phyloP scores from a whole-genome alignment of 2,113 vertebrate genomes.

The Turdus rufiventris region DNA sequence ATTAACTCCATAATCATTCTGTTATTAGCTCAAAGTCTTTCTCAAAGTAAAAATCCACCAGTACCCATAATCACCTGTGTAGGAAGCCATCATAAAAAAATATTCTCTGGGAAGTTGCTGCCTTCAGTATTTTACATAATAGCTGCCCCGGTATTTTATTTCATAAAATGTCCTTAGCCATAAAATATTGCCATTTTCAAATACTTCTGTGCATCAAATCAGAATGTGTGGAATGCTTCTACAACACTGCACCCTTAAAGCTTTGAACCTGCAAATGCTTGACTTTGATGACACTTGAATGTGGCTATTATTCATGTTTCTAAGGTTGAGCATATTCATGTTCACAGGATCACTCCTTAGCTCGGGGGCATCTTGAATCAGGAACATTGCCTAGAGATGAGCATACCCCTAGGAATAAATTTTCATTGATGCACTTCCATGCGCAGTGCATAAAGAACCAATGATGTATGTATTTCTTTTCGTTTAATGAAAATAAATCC shows the following conservation, averaged over 20 bases:
- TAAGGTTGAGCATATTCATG: slow-evolving; percentile 30
- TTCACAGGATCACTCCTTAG: not conserved
- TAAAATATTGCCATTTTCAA: not conserved
- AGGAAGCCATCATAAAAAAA: not conserved
- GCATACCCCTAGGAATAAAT: slow-evolving; percentile 6
- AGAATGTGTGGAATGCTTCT: not conserved
- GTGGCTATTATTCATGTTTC: not conserved
- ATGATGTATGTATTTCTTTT: slow-evolving; percentile 13
- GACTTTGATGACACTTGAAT: not conserved
- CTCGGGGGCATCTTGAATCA: not conserved
- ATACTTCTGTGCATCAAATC: not conserved
- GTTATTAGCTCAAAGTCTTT: not conserved
- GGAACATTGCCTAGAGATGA: not conserved
- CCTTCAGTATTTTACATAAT: not conserved
- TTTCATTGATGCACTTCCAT: slow-evolving; percentile 2
- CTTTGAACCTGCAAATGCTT: not conserved
- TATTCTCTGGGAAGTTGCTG: not conserved
- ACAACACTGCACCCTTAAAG: not conserved
- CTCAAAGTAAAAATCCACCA: not conserved
- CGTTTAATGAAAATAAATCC: slow-evolving; percentile 30
- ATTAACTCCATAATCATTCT: not conserved
- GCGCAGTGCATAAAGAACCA: slow-evolving; percentile 11
- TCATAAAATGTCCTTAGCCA: not conserved
- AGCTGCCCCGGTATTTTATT: not conserved
- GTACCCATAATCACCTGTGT: not conserved